phyloP scores from a whole-genome alignment of 2,888 invertebrate species.

The Drosophila engyochracea region DNA sequence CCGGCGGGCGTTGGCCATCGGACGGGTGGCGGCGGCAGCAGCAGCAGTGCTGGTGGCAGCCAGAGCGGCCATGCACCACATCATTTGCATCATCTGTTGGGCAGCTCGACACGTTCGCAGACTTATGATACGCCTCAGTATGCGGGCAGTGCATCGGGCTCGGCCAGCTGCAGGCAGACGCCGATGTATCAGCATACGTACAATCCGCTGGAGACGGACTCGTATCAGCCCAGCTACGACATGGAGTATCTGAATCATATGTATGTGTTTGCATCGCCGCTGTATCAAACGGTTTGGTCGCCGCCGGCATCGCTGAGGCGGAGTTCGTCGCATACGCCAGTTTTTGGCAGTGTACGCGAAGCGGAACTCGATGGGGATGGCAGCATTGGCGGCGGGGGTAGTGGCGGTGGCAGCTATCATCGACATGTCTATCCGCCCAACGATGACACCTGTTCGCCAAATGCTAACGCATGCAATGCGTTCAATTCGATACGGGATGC shows the following conservation, averaged over 20 bases:
- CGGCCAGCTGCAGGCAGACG: slow-evolving; percentile 85
- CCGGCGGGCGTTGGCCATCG: slow-evolving; percentile 80
- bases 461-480: slow-evolving; percentile 83
- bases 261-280: slow-evolving; percentile 85
- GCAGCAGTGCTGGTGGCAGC: slow-evolving; percentile 70
- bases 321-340: slow-evolving; percentile 84
- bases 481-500: slow-evolving; percentile 85
- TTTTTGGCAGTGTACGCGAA: slow-evolving; percentile 84
- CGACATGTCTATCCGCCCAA: slow-evolving; percentile 85
- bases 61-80: slow-evolving; percentile 61
- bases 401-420: slow-evolving; percentile 77
- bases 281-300: slow-evolving; percentile 85
- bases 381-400: slow-evolving; percentile 68
- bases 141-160: slow-evolving; percentile 80
- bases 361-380: slow-evolving; percentile 83
- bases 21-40: slow-evolving; percentile 69
- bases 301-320: slow-evolving; percentile 84
- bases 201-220: slow-evolving; percentile 85
- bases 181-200: slow-evolving; percentile 85
- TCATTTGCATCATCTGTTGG: slow-evolving; percentile 70
- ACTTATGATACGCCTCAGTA: slow-evolving; percentile 83
- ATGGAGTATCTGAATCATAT: slow-evolving; percentile 85
- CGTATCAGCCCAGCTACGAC: slow-evolving; percentile 85
- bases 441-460: slow-evolving; percentile 84
- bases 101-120: slow-evolving; percentile 82